phyloP scores from a whole-genome alignment of 2,888 invertebrate species.

The Aporophyla lueneburgensis region DNA sequence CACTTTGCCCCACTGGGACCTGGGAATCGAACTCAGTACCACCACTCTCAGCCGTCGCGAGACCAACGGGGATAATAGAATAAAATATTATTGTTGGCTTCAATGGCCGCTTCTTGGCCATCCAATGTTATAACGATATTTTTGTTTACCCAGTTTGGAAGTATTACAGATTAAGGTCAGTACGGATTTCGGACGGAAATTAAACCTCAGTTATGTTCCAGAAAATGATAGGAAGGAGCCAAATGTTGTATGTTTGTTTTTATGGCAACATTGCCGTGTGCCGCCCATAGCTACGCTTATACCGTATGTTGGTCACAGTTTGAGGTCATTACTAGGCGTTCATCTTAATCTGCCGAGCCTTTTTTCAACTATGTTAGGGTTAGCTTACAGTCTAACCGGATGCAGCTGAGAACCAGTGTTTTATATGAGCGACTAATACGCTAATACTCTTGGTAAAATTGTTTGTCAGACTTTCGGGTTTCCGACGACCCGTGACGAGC shows the following conservation, averaged over 20 bases:
- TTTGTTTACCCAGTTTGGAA: background rate
- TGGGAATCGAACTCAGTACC: too few species aligned
- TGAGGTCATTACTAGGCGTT: background rate
- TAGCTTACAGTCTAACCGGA: too few species aligned
- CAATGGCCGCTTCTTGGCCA: background rate
- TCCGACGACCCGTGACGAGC: too few species aligned
- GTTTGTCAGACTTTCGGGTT: too few species aligned
- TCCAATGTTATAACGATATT: background rate
- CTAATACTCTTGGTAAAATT: too few species aligned
- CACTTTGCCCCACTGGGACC: too few species aligned
- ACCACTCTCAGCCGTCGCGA: too few species aligned
- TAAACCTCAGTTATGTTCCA: slow-evolving; percentile 1
- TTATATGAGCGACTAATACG: too few species aligned
- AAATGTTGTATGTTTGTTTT: slow-evolving; percentile 20
- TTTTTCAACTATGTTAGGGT: too few species aligned
- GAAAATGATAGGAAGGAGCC: slow-evolving; percentile 9
- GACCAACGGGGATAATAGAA: background rate
- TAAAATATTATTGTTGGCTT: background rate
- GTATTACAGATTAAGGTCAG: background rate
- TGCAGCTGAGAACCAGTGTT: too few species aligned
- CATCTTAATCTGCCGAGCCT: too few species aligned
- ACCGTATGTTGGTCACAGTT: background rate
- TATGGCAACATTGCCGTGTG: background rate
- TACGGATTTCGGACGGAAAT: slow-evolving; percentile 22
- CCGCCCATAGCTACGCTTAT: background rate